Evolutionary conservation across 2,888 invertebrate genomes (phyloP).

Genomic region (Drosophila subsilvestris): DNA sequence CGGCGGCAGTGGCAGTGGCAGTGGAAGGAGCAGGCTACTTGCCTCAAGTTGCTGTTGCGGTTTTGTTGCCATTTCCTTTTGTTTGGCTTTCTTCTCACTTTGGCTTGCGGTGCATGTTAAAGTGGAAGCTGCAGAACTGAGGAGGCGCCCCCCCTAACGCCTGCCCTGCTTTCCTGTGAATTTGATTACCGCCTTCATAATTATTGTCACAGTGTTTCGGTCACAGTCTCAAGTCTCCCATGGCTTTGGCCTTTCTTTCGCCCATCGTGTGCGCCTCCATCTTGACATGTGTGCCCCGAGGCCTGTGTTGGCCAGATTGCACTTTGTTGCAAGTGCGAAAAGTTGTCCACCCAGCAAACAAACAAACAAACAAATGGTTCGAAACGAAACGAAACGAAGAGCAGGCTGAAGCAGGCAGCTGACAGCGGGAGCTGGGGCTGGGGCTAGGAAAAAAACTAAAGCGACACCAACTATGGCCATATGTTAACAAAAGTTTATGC

Average conservation of each 20-base stretch:
- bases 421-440: slow-evolving; percentile 27
- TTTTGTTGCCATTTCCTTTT: slow-evolving; percentile 65
- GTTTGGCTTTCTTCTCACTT: slow-evolving; percentile 45
- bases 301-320: slow-evolving; percentile 40
- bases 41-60: slow-evolving; percentile 67
- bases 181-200: slow-evolving; percentile 69
- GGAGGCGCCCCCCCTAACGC: slow-evolving; percentile 7
- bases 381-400: slow-evolving; percentile 10
- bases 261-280: slow-evolving; percentile 12
- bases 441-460: slow-evolving; percentile 30
- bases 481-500: slow-evolving; percentile 72
- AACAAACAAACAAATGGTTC: slow-evolving; percentile 29
- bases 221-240: slow-evolving; percentile 13
- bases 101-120: slow-evolving; percentile 64
- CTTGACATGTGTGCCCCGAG: slow-evolving; percentile 44
- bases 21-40: slow-evolving; percentile 35
- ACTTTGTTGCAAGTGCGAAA: slow-evolving; percentile 61
- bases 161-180: slow-evolving; percentile 48
- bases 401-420: slow-evolving; percentile 24
- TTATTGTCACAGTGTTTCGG: slow-evolving; percentile 62
- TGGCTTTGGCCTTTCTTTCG: slow-evolving; percentile 50
- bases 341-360: slow-evolving; percentile 39
- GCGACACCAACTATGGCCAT: slow-evolving; percentile 58
- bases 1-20: slow-evolving; percentile 1
- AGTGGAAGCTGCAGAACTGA: slow-evolving; percentile 53